phyloP scores from a whole-genome alignment of 2,888 invertebrate species.

The Tenthredo mesomela region DNA sequence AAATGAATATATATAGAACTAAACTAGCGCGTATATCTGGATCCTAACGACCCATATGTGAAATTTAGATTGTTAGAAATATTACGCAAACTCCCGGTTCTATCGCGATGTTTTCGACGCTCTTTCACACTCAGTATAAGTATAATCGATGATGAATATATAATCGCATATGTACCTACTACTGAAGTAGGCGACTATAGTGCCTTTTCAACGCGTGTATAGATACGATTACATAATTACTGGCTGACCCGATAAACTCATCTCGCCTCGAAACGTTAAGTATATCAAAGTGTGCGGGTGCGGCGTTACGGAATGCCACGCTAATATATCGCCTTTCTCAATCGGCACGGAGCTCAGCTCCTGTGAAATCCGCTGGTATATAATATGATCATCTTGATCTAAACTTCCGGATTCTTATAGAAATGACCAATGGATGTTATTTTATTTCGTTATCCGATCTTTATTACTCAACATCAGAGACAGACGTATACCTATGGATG shows the following conservation, averaged over 20 bases:
- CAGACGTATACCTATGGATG: not conserved
- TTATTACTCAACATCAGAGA: not conserved
- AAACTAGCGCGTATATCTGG: not conserved
- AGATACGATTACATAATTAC: conserved; percentile 1
- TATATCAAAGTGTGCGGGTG: conserved; percentile 2
- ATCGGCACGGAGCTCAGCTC: not conserved
- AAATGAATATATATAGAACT: not conserved
- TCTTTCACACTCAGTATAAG: not conserved
- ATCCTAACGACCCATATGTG: not conserved
- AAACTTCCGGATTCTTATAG: not conserved
- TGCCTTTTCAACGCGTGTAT: not conserved
- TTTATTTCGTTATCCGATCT: not conserved
- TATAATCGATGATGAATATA: not conserved
- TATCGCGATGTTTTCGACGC: not conserved
- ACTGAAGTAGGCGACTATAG: too few species aligned
- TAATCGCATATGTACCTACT: not conserved
- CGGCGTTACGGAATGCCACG: not conserved
- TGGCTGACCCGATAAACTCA: conserved; percentile 18
- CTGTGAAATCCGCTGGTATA: not conserved
- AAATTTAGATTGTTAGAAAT: not conserved
- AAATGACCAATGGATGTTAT: not conserved
- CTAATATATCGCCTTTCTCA: conserved; percentile 34
- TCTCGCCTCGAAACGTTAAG: not conserved
- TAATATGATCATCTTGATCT: conserved; percentile 4
- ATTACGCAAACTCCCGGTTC: not conserved